phyloP scores from a whole-genome alignment of 37 sponge, comb jelly and placozoan species.

The Aphrocallistes beatrix region DNA sequence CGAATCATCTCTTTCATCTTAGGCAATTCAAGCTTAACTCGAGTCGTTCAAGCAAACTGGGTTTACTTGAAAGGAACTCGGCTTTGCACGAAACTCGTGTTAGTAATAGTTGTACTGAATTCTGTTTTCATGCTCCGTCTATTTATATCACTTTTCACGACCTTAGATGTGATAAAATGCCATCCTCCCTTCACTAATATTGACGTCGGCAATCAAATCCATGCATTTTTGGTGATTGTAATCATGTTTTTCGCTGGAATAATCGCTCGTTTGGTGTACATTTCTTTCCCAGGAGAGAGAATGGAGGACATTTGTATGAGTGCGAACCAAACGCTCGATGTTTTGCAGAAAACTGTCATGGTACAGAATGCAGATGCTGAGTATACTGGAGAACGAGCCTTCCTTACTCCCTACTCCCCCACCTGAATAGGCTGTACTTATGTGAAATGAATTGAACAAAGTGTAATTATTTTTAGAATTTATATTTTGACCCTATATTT shows the following conservation, averaged over 20 bases:
- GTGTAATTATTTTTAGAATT: too few relatives aligned
- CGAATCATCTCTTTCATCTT: background rate
- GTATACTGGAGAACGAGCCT: background rate
- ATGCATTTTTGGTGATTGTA: background rate
- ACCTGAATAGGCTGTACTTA: background rate
- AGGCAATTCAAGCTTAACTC: background rate
- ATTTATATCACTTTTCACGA: background rate
- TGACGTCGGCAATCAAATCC: background rate
- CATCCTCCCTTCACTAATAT: background rate
- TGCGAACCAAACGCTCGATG: background rate
- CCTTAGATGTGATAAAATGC: background rate
- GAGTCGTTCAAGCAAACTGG: background rate
- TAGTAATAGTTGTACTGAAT: background rate
- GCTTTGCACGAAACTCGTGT: background rate
- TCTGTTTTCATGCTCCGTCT: background rate
- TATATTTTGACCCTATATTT: too few relatives aligned
- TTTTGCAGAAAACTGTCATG: background rate
- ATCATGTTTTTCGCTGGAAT: background rate
- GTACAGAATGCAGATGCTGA: background rate
- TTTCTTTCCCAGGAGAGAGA: background rate
- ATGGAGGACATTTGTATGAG: background rate
- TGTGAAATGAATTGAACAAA: too few relatives aligned
- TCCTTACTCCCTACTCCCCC: background rate
- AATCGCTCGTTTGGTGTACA: background rate
- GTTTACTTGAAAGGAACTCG: background rate